phyloP scores from a whole-genome alignment of 2,888 invertebrate species.

The Acronicta leporina region DNA sequence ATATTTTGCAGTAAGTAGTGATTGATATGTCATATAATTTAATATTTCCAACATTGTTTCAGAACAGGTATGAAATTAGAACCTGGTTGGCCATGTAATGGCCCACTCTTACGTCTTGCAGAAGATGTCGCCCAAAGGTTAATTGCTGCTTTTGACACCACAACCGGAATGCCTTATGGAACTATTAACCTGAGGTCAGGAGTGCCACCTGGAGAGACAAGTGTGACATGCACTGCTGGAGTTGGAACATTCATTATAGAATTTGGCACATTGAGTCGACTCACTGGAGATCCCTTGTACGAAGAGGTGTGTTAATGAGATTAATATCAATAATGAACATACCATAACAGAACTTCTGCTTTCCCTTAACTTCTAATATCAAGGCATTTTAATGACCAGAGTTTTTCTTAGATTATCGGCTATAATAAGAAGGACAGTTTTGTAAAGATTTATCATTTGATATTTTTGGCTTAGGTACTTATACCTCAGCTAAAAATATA shows the following conservation, averaged over 20 bases:
- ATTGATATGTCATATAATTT: too few species aligned
- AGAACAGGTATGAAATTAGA: conserved; percentile 94
- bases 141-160: conserved; percentile 96
- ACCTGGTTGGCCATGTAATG: conserved; percentile 99
- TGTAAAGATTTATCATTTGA: not conserved
- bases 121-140: conserved; percentile 98
- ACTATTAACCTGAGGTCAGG: conserved; percentile 97
- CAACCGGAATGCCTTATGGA: conserved; percentile 99
- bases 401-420: too few species aligned
- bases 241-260: conserved; percentile 99
- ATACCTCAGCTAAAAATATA: too few species aligned
- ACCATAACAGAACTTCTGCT: too few species aligned
- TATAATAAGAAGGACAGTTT: too few species aligned
- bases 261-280: conserved; percentile 97
- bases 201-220: conserved; percentile 98
- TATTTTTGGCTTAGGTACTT: not conserved
- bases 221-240: conserved; percentile 99
- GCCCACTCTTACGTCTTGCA: conserved; percentile 96
- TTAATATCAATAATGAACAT: not conserved
- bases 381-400: too few species aligned
- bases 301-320: conserved; percentile 91
- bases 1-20: too few species aligned
- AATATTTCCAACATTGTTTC: conserved; percentile 44
- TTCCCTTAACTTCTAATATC: too few species aligned
- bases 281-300: conserved; percentile 98